phyloP scores from a whole-genome alignment of 2,888 invertebrate genomes.

The Portevinia maculata region DNA sequence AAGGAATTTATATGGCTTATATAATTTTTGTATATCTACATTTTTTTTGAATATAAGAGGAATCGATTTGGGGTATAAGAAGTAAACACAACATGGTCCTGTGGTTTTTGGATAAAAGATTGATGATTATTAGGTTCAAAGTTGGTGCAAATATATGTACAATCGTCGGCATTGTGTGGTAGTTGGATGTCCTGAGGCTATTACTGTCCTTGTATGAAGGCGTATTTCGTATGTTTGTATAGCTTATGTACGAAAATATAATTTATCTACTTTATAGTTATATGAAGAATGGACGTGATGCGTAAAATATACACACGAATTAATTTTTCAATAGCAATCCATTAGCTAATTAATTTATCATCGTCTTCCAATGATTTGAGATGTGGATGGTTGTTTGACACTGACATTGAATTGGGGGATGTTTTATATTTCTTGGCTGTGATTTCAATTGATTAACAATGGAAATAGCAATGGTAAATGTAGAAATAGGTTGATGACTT shows the following conservation, averaged over 20 bases:
- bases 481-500: no score
- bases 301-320: constrained; percentile 48
- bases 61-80: constrained; percentile 30
- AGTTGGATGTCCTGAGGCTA: constrained; percentile 13
- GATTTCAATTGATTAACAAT: no score
- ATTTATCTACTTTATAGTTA: constrained; percentile 22
- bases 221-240: not conserved
- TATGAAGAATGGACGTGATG: constrained; percentile 44
- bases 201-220: not conserved
- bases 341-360: constrained; percentile 47
- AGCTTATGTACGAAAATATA: no score
- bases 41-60: constrained; percentile 43
- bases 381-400: not conserved
- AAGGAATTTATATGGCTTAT: constrained; percentile 68
- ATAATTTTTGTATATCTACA: constrained; percentile 69
- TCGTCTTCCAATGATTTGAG: constrained; percentile 7
- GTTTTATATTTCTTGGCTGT: not conserved
- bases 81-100: constrained; percentile 30
- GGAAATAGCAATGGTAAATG: no score
- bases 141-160: constrained; percentile 46
- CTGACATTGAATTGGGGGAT: not conserved
- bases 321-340: constrained; percentile 42
- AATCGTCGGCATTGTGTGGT: constrained; percentile 2
- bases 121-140: constrained; percentile 71
- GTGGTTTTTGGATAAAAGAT: constrained; percentile 61